Conservation (phyloP, 2,797 vertebrate species). For the Zenarchopterus dispar region DNA sequence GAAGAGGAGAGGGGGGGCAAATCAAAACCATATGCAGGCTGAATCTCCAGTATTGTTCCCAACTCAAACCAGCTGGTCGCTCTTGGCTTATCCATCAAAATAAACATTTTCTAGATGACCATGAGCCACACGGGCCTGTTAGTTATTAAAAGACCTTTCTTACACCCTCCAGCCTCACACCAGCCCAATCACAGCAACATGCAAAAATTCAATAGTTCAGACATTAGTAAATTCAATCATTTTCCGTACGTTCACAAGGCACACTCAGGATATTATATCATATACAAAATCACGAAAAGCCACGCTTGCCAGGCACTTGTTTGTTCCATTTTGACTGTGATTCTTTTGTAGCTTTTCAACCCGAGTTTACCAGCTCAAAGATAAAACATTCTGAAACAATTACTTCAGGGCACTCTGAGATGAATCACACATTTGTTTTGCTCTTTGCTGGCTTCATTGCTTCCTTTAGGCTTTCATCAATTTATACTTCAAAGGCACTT, state of each 20-base stretch:
- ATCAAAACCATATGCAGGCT: conserved; percentile 83
- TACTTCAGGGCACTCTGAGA: conserved; percentile 45
- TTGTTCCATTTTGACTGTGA: conserved; percentile 14
- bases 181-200: conserved; percentile 21
- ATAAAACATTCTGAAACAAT: conserved; percentile 62
- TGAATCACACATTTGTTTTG: conserved; percentile 59
- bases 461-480: conserved; percentile 52
- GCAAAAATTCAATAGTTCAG: conserved; percentile 6
- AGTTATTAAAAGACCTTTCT: conserved; percentile 76
- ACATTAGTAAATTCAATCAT: conserved; percentile 16
- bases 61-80: conserved; percentile 84
- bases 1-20: conserved; percentile 54
- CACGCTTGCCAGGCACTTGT: conserved; percentile 23
- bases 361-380: conserved; percentile 42
- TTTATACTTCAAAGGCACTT: conserved; percentile 58
- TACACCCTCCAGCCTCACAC: conserved; percentile 52
- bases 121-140: conserved; percentile 75
- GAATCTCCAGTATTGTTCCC: conserved; percentile 85
- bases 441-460: conserved; percentile 38
- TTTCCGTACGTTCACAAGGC: not conserved
- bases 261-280: not conserved
- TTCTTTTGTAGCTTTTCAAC: conserved; percentile 39
- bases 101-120: conserved; percentile 82
- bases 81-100: conserved; percentile 85
- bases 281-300: not conserved